These are phyloP conservation scores for Dione vanillae DNA, from an alignment of 2,888 invertebrate genomes.

Conservation along the genomic window DNA sequence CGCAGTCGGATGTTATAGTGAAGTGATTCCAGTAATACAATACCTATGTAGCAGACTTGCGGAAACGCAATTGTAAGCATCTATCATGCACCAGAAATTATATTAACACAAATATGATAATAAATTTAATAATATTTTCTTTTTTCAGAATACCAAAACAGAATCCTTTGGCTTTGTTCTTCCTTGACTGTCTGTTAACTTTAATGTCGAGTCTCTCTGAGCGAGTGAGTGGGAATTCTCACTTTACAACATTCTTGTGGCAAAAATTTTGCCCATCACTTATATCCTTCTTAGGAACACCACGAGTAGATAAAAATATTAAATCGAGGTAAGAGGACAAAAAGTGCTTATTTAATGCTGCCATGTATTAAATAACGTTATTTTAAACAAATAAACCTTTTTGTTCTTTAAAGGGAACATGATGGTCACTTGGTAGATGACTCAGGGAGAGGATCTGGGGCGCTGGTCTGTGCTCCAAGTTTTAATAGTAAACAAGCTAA, in stretches of 20 bases:
- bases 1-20: constrained; percentile 94
- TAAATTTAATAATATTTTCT: background rate
- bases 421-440: constrained; percentile 81
- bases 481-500: constrained; percentile 94
- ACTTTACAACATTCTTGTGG: constrained; percentile 95
- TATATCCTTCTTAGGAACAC: constrained; percentile 94
- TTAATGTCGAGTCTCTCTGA: constrained; percentile 92
- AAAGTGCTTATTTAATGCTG: background rate
- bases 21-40: constrained; percentile 95
- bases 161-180: constrained; percentile 88
- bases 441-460: constrained; percentile 87
- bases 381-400: constrained; percentile 34
- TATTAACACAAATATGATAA: background rate
- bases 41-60: constrained; percentile 93
- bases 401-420: constrained; percentile 64
- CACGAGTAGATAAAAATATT: constrained; percentile 91
- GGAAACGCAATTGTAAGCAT: constrained; percentile 89
- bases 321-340: constrained; percentile 83
- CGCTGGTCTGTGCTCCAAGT: constrained; percentile 88
- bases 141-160: constrained; percentile 84
- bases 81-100: background rate
- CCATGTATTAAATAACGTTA: background rate
- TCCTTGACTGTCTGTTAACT: constrained; percentile 94
- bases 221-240: constrained; percentile 91
- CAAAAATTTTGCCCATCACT: constrained; percentile 96